Evolutionary conservation across 1,140 invertebrate genomes (phyloP), one percentile per base, ranked within the genome.

Genomic region (Caenorhabditis brenneri): DNA sequence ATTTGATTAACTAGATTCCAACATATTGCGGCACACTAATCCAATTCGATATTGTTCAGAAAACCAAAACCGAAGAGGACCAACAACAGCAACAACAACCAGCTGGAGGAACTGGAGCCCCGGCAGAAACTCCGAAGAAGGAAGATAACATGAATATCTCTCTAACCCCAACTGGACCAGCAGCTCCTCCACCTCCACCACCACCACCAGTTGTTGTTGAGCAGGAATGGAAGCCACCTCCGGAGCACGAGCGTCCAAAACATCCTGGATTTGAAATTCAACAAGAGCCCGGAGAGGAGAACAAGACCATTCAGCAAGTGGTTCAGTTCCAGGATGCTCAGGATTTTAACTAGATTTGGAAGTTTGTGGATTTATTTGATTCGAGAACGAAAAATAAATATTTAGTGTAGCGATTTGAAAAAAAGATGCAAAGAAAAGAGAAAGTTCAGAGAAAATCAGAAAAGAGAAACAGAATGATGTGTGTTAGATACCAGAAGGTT

Each of bases 241-340:
- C 65, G 46, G 65, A 74, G 36, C 36, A 42, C 10, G 65, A 74
- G n/a, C 33, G 65, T 1, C 65, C 65, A 6, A 74, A 42, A 12
- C 65, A 74, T 42, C 65, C 65, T 22, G 65, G 65, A 24, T 74
- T 74, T 27, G 65, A 74, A 74, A 36, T 15, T 5, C 65, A 39
- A 24, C 15, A 36, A 24, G 65, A 74, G n/a, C 65, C 65, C 6
- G 29, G 36, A 19, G 65, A 74, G 29, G 65, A 74, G 10, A 74
- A 74, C 15, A 74, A 74, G n/a, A 74, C 65, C 4, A 74, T 74
- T 24, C 65, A 74, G 12, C 65, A 74, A 42, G 65, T 74, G 19
- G 65, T 31, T 24, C 27, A 31, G 10, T 74, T 74, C 36, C n/a
- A 29, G 15, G 65, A 74, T 42, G 65, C 65, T 74, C 65, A 74